Percentiles rank a stretch among this genome's conserved stretches.
Conservation (phyloP, 2,888 invertebrate species). For the Omphaloscelis lunosa region DNA sequence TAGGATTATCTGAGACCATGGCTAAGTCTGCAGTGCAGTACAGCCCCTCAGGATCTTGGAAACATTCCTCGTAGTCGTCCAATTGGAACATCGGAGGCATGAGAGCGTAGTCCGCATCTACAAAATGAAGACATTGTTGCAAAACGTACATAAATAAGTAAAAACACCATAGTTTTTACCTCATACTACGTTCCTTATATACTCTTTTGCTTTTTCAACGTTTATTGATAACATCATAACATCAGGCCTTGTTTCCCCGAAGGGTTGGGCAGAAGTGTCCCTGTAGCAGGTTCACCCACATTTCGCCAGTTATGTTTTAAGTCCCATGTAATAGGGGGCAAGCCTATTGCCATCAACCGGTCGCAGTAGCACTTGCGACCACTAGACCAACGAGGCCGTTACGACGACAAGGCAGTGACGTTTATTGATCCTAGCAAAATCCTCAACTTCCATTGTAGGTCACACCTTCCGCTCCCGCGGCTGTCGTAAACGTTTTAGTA, state of each 20-base stretch:
- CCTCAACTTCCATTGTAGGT: neutral
- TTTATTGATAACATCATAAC: too few relatives aligned
- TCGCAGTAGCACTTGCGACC: too few relatives aligned
- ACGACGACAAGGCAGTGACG: too few relatives aligned
- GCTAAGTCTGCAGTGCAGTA: constrained; percentile 67
- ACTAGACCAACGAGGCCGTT: too few relatives aligned
- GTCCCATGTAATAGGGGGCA: too few relatives aligned
- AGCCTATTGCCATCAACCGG: too few relatives aligned
- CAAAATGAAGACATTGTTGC: neutral
- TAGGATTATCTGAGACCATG: constrained; percentile 66
- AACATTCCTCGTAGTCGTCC: constrained; percentile 69
- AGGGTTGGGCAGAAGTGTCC: too few relatives aligned
- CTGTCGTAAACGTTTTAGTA: neutral
- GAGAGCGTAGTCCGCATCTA: constrained; percentile 60
- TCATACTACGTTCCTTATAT: neutral
- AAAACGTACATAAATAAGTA: neutral
- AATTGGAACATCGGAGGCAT: constrained; percentile 69
- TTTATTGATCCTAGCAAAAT: too few relatives aligned
- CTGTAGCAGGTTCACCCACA: too few relatives aligned
- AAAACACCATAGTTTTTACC: neutral
- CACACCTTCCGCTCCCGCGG: neutral
- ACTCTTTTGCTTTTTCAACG: neutral
- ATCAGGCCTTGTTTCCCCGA: too few relatives aligned
- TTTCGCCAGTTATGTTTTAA: too few relatives aligned
- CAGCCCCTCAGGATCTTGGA: constrained; percentile 50